Evolutionary conservation across 1,140 invertebrate species (phyloP), one percentile per base, ranked within the genome.

Genomic region (Orchestia grillus): DNA sequence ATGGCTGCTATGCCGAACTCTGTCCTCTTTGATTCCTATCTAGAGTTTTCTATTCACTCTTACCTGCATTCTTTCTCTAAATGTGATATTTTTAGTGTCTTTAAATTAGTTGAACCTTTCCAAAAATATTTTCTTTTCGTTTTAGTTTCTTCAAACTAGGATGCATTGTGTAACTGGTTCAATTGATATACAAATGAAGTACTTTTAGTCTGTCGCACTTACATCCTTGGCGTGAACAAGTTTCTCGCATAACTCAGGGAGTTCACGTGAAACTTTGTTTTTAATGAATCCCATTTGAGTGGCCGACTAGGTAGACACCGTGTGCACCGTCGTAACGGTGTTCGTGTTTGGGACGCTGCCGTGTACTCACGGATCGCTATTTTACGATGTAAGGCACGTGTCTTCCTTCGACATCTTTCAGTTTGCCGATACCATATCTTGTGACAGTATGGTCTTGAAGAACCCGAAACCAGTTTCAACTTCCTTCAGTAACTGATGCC

Each of bases 381-480:
- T 77, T 77, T 77, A 77, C 28, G 62, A 77, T 77, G 28, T 77
- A 77, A 77, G 62, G 62, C 62, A 77, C 62, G 62, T 77, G 28
- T 77, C 62, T 77, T 77, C 62, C 62, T 77, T 77, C 62, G 62
- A 77, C 62, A 77, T 77, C 28, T 77, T 77, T 77, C 15, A 77
- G 62, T 77, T 77, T 77, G 62, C 62, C 62, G 36, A 77, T 77
- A 77, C 62, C 62, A 77, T 77, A 77, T 77, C 62, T 77, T 77
- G 62, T 77, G 62, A 77, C 62, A 77, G 62, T 77, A 77, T 77
- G 62, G 62, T 77, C n/a, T n/a, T 77, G 28, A 77, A 23, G 62
- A 77, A 77, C 62, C 62, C 62, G 62, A 77, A 77, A 77, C 62
- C 62, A 77, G 62, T 77, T 77, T 77, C 62, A 77, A 8, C 36